Percentiles rank a stretch among this genome's conserved stretches.
phyloP scores from a whole-genome alignment of 1,140 invertebrate species.

The Forficula auricularia region DNA sequence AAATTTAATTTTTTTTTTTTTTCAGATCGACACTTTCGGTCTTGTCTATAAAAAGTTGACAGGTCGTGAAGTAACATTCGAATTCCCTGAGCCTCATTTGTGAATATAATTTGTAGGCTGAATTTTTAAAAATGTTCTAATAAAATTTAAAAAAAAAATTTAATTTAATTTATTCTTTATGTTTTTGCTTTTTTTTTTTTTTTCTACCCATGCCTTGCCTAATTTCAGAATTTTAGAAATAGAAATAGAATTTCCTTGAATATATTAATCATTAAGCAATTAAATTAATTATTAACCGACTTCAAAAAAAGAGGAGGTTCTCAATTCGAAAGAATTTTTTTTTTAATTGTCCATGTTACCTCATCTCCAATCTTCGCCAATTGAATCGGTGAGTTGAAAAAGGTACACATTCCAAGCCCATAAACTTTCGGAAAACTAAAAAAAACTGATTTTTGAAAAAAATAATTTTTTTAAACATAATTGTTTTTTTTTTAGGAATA shows the following conservation, averaged over 20 bases:
- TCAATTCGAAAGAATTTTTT: too few relatives aligned
- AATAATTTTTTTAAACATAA: too few relatives aligned
- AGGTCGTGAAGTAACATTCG: slow-evolving; percentile 94
- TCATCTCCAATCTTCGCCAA: too few relatives aligned
- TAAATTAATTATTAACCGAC: too few relatives aligned
- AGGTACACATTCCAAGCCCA: too few relatives aligned
- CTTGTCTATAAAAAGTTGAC: slow-evolving; percentile 98
- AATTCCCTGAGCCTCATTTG: slow-evolving; percentile 96
- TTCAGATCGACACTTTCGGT: slow-evolving; percentile 90
- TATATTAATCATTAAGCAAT: too few relatives aligned
- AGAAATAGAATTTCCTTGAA: not conserved
- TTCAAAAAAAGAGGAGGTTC: too few relatives aligned
- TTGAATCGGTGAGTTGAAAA: too few relatives aligned
- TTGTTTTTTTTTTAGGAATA: too few relatives aligned
- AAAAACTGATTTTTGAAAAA: too few relatives aligned
- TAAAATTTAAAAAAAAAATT: slow-evolving; percentile 6
- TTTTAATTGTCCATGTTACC: too few relatives aligned
- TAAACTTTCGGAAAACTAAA: too few relatives aligned
- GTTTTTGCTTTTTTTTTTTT: slow-evolving; percentile 1
- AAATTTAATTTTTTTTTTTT: slow-evolving; percentile 22
- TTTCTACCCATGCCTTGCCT: not conserved
- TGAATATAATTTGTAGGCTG: slow-evolving; percentile 35
- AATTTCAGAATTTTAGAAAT: not conserved
- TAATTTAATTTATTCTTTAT: not conserved
- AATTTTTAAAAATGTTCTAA: slow-evolving; percentile 5